Evolutionary conservation across 2,888 invertebrate species (phyloP), one percentile per base, ranked within the genome.

Genomic region (Trichogramma evanescens): DNA sequence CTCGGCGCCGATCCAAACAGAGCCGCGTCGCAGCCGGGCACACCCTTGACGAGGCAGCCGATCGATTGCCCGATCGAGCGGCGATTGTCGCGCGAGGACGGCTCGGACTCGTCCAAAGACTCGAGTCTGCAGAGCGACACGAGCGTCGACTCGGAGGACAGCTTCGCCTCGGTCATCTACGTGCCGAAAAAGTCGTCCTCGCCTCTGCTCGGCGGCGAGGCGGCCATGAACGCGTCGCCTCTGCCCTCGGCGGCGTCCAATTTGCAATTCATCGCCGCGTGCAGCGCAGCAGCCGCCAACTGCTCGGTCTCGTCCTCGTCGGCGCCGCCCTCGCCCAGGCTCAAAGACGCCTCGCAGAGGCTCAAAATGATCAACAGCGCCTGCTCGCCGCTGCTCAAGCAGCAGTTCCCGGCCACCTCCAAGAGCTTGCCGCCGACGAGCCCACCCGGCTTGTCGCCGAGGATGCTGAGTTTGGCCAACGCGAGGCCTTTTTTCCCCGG

Each of bases 121-220:
- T 90, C 92, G 74, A 93, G 93, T 74, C 82, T 94, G 62, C 94
- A 94, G 78, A 93, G 93, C 76, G 95, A 95, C 74, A 94, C 94
- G 1, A 93, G 93, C 79, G 91, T 94, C 44, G 95, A 95, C 76
- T 93, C 93, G 1, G 94, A 95, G 76, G 94, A 95, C 72, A 93
- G 93, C 77, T 93, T 94, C 73, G 93, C 93, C 61, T 93, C 93
- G 65, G 94, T 95, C 51, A 94, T 95, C 72, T 93, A 89, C 74
- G 89, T 93, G 70, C 93, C 93, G 59, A 92, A 91, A 79, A 86
- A 89, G 54, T 84, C 49, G 79, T 81, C 10, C 76, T 78, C 58
- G 5, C 62, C 62, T 26, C 46, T 62, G 38, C 50, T 56, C 45
- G 26, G 26, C 26, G 26, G 2, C 26, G 64, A 64, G 45, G 53